Conservation (phyloP, 2,888 invertebrate species). For the Amphimallon solstitiale region DNA sequence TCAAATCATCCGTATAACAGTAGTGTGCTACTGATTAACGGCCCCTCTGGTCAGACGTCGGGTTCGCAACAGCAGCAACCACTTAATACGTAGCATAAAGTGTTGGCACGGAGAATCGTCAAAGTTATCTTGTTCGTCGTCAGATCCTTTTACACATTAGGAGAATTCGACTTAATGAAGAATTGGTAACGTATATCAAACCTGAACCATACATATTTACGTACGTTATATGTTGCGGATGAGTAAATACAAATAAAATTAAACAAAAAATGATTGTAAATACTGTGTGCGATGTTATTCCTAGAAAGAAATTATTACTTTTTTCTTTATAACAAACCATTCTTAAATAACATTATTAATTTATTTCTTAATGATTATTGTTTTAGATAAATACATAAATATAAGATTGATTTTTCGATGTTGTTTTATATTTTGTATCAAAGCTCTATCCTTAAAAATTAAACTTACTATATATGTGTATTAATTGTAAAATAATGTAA, state of each 20-base stretch:
- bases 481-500: constrained; percentile 21
- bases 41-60: constrained; percentile 48
- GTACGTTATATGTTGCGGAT: constrained; percentile 4
- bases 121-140: constrained; percentile 50
- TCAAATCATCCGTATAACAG: constrained; percentile 85
- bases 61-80: constrained; percentile 46
- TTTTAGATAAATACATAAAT: constrained; percentile 2
- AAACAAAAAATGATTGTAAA: constrained; percentile 18
- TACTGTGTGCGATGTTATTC: constrained; percentile 11
- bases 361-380: constrained; percentile 20
- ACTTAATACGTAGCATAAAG: constrained; percentile 57
- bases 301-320: constrained; percentile 1
- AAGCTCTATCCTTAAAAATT: constrained; percentile 17
- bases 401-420: constrained; percentile 9
- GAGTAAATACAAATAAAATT: constrained; percentile 1
- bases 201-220: background rate
- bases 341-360: constrained; percentile 21
- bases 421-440: background rate
- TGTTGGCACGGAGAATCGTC: constrained; percentile 42
- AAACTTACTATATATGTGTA: constrained; percentile 24
- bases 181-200: constrained; percentile 41
- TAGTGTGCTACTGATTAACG: constrained; percentile 54
- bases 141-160: constrained; percentile 49
- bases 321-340: background rate
- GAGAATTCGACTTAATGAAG: constrained; percentile 46